These are phyloP conservation scores for Pollachius pollachius DNA, from an alignment of 2,113 vertebrate genomes.

Conservation along the genomic window DNA sequence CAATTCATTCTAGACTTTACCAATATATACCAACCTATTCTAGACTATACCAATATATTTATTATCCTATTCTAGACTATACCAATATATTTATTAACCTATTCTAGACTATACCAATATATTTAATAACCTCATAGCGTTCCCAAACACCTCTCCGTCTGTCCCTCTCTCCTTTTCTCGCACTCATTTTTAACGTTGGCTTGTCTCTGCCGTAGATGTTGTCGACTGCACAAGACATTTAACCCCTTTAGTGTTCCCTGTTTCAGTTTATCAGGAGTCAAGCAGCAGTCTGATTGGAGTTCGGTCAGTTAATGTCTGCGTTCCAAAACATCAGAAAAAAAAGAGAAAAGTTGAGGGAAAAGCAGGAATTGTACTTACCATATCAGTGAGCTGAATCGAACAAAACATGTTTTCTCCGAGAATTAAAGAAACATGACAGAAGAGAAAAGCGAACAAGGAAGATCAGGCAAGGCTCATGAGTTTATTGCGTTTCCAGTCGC, in stretches of 20 bases:
- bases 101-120: too few species aligned
- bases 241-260: not conserved
- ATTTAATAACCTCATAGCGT: too few species aligned
- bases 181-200: not conserved
- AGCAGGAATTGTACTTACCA: slow-evolving; percentile 27
- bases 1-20: too few species aligned
- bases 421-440: not conserved
- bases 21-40: too few species aligned
- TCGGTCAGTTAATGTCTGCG: not conserved
- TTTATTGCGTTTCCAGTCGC: not conserved
- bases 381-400: not conserved
- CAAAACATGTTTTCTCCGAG: not conserved
- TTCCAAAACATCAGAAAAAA: not conserved
- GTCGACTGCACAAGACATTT: not conserved
- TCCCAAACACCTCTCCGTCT: not conserved
- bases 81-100: too few species aligned
- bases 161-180: not conserved
- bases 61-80: too few species aligned
- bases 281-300: not conserved
- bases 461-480: not conserved
- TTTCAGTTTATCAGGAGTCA: not conserved
- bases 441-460: not conserved
- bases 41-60: too few species aligned
- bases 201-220: not conserved
- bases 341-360: not conserved